Percentiles rank a stretch among this genome's conserved stretches.
Evolutionary conservation across 2,113 vertebrate species (phyloP).

Genomic region (Lipotes vexillifer): DNA sequence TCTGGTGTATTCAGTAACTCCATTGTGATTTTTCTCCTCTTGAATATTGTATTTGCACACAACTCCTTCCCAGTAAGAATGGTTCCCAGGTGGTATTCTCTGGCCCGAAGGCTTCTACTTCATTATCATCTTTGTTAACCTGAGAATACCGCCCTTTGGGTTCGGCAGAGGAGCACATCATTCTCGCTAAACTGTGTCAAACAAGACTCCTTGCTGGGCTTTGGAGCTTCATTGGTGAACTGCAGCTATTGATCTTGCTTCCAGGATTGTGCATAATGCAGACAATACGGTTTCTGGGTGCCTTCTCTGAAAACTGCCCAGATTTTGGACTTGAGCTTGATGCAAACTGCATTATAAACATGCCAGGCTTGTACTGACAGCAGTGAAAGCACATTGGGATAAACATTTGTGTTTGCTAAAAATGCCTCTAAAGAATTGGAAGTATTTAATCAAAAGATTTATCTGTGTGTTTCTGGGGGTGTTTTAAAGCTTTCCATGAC

Average conservation of each 20-base stretch:
- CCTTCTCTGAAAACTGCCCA: slow-evolving; percentile 56
- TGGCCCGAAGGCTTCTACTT: slow-evolving; percentile 51
- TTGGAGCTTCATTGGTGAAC: slow-evolving; percentile 33
- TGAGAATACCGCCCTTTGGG: slow-evolving; percentile 56
- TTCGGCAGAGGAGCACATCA: slow-evolving; percentile 47
- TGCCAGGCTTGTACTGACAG: slow-evolving; percentile 72
- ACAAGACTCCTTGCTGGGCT: slow-evolving; percentile 45
- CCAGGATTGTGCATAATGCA: slow-evolving; percentile 67
- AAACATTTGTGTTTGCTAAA: slow-evolving; percentile 74
- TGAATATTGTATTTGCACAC: slow-evolving; percentile 6
- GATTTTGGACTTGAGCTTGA: slow-evolving; percentile 44
- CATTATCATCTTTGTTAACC: slow-evolving; percentile 55
- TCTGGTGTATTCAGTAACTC: not conserved
- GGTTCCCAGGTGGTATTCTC: slow-evolving; percentile 1
- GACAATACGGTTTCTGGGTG: slow-evolving; percentile 70
- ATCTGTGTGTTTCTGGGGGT: slow-evolving; percentile 67
- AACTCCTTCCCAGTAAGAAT: not conserved
- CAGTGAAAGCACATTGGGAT: slow-evolving; percentile 70
- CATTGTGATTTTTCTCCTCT: slow-evolving; percentile 13
- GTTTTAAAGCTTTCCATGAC: slow-evolving; percentile 70
- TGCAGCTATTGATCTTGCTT: slow-evolving; percentile 49
- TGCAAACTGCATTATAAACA: slow-evolving; percentile 75
- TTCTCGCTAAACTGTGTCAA: slow-evolving; percentile 59
- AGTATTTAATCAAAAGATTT: slow-evolving; percentile 78
- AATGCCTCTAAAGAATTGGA: slow-evolving; percentile 74